Evolutionary conservation across 2,888 invertebrate genomes (phyloP).

Genomic region (Chydorus sphaericus): DNA sequence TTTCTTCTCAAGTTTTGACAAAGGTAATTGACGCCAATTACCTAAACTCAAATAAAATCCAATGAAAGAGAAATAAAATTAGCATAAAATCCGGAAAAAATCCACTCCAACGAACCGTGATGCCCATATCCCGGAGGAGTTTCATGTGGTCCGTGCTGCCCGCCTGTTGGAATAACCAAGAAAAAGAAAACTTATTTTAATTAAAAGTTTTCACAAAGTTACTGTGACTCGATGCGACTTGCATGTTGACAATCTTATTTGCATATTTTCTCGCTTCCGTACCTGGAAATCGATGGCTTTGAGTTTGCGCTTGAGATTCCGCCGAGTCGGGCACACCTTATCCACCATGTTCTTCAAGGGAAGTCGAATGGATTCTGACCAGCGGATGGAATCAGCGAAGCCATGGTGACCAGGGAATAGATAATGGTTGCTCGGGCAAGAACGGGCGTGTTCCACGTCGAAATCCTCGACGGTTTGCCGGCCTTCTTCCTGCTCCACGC

Average conservation of each 20-base stretch:
- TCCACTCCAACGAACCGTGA: too few species aligned
- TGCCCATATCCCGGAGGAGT: slow-evolving; percentile 84
- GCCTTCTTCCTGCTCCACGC: neutral
- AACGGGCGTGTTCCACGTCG: slow-evolving; percentile 42
- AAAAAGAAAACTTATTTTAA: slow-evolving; percentile 1
- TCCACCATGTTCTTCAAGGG: slow-evolving; percentile 73
- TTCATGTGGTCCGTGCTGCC: slow-evolving; percentile 76
- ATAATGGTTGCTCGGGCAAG: slow-evolving; percentile 72
- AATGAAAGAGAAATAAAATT: too few species aligned
- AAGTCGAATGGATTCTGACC: slow-evolving; percentile 42
- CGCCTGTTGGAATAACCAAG: slow-evolving; percentile 36
- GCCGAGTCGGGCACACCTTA: slow-evolving; percentile 55
- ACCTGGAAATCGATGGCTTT: slow-evolving; percentile 27
- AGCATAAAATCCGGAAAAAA: too few species aligned
- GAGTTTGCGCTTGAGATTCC: slow-evolving; percentile 21
- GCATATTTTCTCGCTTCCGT: too few species aligned
- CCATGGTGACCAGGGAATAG: slow-evolving; percentile 44
- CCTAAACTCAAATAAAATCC: too few species aligned
- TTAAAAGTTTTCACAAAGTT: neutral
- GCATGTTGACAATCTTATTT: too few species aligned
- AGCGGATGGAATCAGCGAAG: slow-evolving; percentile 39
- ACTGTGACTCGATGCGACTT: too few species aligned
- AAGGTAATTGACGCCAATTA: too few species aligned
- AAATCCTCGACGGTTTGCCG: slow-evolving; percentile 28
- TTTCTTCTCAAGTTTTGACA: too few species aligned